These are phyloP conservation scores for Cephus rjabovi DNA, from an alignment of 2,888 invertebrate genomes.

Conservation along the genomic window DNA sequence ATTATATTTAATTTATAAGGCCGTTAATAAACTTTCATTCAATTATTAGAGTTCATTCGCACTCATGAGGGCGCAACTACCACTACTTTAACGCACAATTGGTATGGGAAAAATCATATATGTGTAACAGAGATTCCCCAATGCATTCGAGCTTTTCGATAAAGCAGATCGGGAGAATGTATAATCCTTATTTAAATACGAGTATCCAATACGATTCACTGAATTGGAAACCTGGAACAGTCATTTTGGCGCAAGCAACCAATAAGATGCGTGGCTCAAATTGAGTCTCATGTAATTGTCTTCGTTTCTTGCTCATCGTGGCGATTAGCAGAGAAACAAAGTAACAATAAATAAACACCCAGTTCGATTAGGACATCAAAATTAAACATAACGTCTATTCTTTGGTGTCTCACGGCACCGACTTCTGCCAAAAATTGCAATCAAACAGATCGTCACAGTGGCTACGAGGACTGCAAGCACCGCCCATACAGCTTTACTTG, in stretches of 20 bases:
- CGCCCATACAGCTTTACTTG: conserved; percentile 57
- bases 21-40: background rate
- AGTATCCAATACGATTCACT: background rate
- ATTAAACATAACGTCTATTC: conserved; percentile 59
- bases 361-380: background rate
- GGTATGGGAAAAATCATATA: background rate
- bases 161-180: background rate
- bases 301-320: background rate
- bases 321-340: background rate
- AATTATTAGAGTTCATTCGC: background rate
- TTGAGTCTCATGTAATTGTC: background rate
- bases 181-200: background rate
- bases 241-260: background rate
- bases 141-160: background rate
- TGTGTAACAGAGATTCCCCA: background rate
- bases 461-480: conserved; percentile 55
- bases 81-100: background rate
- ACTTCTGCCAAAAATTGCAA: conserved; percentile 57
- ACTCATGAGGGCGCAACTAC: background rate
- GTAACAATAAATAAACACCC: background rate
- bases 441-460: conserved; percentile 52
- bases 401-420: conserved; percentile 60
- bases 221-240: background rate
- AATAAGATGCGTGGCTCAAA: background rate
- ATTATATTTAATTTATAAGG: background rate